Conservation (phyloP, 2,113 vertebrate species). For the Pithys albifrons region DNA sequence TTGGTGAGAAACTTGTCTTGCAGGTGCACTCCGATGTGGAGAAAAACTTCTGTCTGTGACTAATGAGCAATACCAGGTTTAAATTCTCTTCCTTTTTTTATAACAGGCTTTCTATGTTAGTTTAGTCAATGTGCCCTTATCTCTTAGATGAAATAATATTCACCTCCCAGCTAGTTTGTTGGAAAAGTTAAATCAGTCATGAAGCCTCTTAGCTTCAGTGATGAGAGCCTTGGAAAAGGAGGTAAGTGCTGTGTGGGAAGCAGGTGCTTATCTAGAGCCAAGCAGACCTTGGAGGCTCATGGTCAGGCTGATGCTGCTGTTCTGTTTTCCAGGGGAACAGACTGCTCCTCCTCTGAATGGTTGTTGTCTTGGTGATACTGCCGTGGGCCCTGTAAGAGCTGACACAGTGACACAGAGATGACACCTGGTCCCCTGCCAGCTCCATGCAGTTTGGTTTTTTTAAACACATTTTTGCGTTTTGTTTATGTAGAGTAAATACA, state of each 20-base stretch:
- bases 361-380: background rate
- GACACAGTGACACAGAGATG: background rate
- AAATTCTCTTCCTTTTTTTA: background rate
- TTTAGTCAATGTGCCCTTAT: background rate
- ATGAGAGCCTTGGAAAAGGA: background rate
- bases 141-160: background rate
- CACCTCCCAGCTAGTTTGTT: background rate
- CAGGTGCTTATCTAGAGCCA: background rate
- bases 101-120: background rate
- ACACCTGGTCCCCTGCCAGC: background rate
- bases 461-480: background rate
- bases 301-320: background rate
- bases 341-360: background rate
- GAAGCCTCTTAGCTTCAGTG: background rate
- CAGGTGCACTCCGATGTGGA: background rate
- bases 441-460: background rate
- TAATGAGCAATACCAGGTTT: background rate
- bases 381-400: background rate
- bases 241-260: background rate
- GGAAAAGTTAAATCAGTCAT: background rate
- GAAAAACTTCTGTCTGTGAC: background rate
- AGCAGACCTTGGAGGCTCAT: background rate
- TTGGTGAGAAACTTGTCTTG: background rate
- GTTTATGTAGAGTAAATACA: background rate
- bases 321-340: background rate